These are phyloP conservation scores for Lasioglossum marginatum DNA, from an alignment of 2,888 invertebrate genomes.

Conservation along the genomic window DNA sequence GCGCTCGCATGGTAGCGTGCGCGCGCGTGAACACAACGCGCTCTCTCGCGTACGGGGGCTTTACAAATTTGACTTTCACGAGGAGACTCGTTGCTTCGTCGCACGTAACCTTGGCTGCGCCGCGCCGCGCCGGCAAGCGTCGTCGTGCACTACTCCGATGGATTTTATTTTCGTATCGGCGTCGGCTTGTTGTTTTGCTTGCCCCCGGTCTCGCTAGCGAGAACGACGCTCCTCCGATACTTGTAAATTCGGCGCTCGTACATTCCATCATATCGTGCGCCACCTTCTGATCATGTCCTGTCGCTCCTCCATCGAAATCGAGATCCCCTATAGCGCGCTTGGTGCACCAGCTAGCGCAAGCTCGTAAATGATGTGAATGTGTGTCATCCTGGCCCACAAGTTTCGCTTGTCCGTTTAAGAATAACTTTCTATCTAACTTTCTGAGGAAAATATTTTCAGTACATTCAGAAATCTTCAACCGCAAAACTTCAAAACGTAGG, in stretches of 20 bases:
- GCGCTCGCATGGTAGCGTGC: slow-evolving; percentile 24
- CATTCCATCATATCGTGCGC: slow-evolving; percentile 13
- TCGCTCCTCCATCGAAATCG: slow-evolving; percentile 14
- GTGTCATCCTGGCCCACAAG: neutral
- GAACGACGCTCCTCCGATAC: slow-evolving; percentile 39
- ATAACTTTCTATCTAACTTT: neutral
- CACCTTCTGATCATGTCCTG: slow-evolving; percentile 10
- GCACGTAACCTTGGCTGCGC: slow-evolving; percentile 68
- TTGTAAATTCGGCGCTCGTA: slow-evolving; percentile 51
- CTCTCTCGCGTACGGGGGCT: slow-evolving; percentile 39
- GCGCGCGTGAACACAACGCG: slow-evolving; percentile 14
- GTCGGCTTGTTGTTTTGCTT: slow-evolving; percentile 58
- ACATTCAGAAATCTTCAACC: neutral
- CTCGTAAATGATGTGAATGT: neutral
- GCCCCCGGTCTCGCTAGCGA: slow-evolving; percentile 45
- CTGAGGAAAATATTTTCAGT: neutral
- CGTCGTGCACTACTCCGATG: slow-evolving; percentile 58
- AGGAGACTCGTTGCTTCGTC: slow-evolving; percentile 59
- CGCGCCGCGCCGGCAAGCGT: slow-evolving; percentile 31
- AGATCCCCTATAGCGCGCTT: neutral
- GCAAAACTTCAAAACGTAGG: neutral
- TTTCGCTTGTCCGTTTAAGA: neutral
- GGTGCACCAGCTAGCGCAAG: neutral
- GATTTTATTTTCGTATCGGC: slow-evolving; percentile 72
- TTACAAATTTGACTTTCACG: slow-evolving; percentile 71